A percentile compares a stretch with the other conserved stretches of the same genome.
These are phyloP conservation scores for Oscheius sp. DNA, from an alignment of 1,140 invertebrate genomes.

Conservation along the genomic window DNA sequence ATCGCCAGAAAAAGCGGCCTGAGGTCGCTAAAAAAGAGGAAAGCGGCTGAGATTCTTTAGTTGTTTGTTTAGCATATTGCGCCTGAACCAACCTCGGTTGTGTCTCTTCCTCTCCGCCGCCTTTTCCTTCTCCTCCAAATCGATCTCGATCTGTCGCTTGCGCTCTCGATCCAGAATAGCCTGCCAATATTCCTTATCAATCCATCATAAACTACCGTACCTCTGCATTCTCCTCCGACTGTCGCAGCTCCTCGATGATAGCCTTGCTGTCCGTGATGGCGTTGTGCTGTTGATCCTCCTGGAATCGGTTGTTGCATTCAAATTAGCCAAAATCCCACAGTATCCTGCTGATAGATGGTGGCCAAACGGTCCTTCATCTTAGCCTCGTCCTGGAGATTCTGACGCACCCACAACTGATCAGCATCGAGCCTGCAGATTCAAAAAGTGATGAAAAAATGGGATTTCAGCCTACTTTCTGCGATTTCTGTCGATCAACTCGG, in stretches of 20 bases:
- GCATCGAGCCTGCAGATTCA: slow-evolving; percentile 61
- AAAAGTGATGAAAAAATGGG: neutral
- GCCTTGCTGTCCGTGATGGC: slow-evolving; percentile 38
- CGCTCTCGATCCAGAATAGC: slow-evolving; percentile 78
- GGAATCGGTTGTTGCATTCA: slow-evolving; percentile 18
- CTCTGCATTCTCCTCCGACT: slow-evolving; percentile 64
- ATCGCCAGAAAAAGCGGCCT: no score
- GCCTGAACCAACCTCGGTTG: slow-evolving; percentile 46
- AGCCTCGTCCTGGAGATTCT: slow-evolving; percentile 78
- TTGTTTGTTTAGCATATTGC: no score
- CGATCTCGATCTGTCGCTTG: slow-evolving; percentile 70
- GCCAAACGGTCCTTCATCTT: slow-evolving; percentile 57
- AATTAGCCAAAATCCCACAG: slow-evolving; percentile 6
- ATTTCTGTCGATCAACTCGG: slow-evolving; percentile 82
- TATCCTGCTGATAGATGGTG: slow-evolving; percentile 62
- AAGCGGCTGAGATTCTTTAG: no score
- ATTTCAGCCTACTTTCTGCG: slow-evolving; percentile 36
- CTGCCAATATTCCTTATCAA: neutral
- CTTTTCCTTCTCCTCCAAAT: slow-evolving; percentile 61
- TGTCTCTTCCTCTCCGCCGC: slow-evolving; percentile 45
- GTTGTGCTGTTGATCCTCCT: neutral
- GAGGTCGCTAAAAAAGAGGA: no score
- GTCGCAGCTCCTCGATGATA: slow-evolving; percentile 56
- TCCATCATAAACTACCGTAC: slow-evolving; percentile 59
- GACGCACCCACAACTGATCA: slow-evolving; percentile 72